A percentile compares a stretch with the other conserved stretches of the same genome.
These are phyloP conservation scores for Bujurquina vittata DNA, from an alignment of 2,113 vertebrate species.

Conservation along the genomic window DNA sequence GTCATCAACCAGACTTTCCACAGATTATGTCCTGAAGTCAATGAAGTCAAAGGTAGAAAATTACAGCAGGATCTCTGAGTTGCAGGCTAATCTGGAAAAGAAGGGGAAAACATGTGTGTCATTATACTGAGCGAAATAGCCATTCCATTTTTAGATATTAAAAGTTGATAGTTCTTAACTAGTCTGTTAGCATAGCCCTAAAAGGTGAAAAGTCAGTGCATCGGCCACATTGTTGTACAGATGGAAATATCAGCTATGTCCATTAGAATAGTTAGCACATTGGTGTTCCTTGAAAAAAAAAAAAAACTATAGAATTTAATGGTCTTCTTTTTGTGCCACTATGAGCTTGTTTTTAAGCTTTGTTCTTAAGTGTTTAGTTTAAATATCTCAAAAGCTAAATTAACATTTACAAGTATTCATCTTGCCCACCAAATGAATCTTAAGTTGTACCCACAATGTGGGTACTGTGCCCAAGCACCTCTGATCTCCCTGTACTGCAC, in stretches of 20 bases:
- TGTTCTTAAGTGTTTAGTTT: no score
- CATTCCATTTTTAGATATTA: neutral
- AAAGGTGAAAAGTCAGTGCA: neutral
- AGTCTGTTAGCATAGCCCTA: neutral
- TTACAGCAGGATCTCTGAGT: constrained; percentile 37
- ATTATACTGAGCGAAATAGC: neutral
- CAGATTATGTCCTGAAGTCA: constrained; percentile 41
- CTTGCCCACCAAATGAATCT: neutral
- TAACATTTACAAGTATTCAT: neutral
- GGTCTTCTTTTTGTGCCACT: no score
- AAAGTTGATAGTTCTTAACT: neutral
- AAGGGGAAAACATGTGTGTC: constrained; percentile 37
- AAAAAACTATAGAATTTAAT: no score
- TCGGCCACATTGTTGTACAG: neutral
- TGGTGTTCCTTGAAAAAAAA: no score
- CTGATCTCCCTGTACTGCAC: neutral
- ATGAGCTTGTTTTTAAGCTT: no score
- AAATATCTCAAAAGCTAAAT: neutral
- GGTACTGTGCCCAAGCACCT: neutral
- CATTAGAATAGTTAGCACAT: neutral
- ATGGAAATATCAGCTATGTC: neutral
- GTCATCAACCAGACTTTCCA: constrained; percentile 71
- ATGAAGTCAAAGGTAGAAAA: constrained; percentile 30
- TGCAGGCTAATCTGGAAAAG: constrained; percentile 59
- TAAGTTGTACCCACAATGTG: neutral